Evolutionary conservation across 2,797 vertebrate species (phyloP), one percentile per base, ranked within the genome.

Genomic region (Aselliscus stoliczkanus): DNA sequence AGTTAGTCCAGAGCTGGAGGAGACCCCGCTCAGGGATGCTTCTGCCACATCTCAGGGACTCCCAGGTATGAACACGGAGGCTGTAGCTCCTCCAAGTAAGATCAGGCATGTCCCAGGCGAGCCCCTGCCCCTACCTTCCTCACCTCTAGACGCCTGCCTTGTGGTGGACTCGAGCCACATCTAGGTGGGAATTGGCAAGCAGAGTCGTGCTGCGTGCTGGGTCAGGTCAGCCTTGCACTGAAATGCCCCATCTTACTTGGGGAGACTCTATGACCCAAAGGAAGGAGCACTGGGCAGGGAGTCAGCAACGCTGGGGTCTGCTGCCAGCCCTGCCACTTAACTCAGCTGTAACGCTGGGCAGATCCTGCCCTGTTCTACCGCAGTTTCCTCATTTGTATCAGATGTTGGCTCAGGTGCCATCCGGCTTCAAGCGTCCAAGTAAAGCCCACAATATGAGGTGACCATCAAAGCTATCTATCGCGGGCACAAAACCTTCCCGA

Each of bases 401-500:
- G 47, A 34, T 47, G 54, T 31, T 62, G 94, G 76, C 47, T 95
- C 69, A 72, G 52, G 31, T 37, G 17, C 65, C 50, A n/a, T 34
- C 18, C 25, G 25, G 18, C 50, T 80, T 72, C 67, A 39, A 52
- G 34, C 27, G 80, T 88, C 47, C 12, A 69, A 2, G 1, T 50
- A 58, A 77, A 72, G 92, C 29, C 75, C n/a, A 67, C 1, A 21
- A 34, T 7, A 25, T 17, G 12, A 31, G 39, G 52, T 94, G 65
- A 86, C 54, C 54, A 84, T 58, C 67, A 93, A 65, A 95, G 65
- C 58, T 54, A 23, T 65, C 58, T 54, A 23, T 20, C 21, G n/a
- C n/a, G 47, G 6, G 37, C 44, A 97, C 80, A 90, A 62, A 65
- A 96, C 97, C 96, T 97, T 95, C 97, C 87, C 96, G 93, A 27